Evolutionary conservation across 2,888 invertebrate species (phyloP), one percentile per base, ranked within the genome.

Genomic region (Xanthorhoe spadicearia): DNA sequence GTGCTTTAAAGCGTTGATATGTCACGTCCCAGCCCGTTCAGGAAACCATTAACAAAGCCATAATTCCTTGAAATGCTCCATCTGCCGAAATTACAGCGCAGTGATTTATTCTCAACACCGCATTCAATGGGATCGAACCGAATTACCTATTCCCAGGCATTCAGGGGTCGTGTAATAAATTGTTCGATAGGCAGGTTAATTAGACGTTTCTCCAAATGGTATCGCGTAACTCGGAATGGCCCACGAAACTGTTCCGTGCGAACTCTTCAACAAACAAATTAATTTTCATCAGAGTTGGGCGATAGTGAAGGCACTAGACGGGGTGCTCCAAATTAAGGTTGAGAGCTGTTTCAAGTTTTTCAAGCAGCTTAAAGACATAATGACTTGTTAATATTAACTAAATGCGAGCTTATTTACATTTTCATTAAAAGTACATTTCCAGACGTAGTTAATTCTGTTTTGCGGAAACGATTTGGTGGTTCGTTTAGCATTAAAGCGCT

Each of bases 141-240:
- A 85, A 87, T 86, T 85, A 84, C 88, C 72, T 72, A 72, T 72
- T 78, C 71, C 73, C 80, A 83, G 80, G 79, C 78, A 81, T 83
- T 79, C 79, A 78, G 80, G 81, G 84, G 80, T 77, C 83, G 81
- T 70, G 83, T 83, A 84, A 89, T 89, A 90, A 89, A 89, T 89
- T 85, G 84, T 83, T 82, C 81, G 83, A 89, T 87, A 85, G 89
- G 86, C 87, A 88, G 89, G 89, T 89, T 89, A 89, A 90, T 90
- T 89, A 89, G 86, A 87, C 87, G 83, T 87, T 87, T 81, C 86
- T 83, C 79, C 78, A 82, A 88, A 89, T 85, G 84, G 84, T 79
- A 77, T 77, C 78, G 75, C 83, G 83, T 85, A 84, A 88, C 87
- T 84, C 83, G 86, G 76, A 85, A 85, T 79, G 74, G 79, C 77